These are phyloP conservation scores for Ptychadena robeensis DNA, from an alignment of 2,797 vertebrate species.

Conservation along the genomic window DNA sequence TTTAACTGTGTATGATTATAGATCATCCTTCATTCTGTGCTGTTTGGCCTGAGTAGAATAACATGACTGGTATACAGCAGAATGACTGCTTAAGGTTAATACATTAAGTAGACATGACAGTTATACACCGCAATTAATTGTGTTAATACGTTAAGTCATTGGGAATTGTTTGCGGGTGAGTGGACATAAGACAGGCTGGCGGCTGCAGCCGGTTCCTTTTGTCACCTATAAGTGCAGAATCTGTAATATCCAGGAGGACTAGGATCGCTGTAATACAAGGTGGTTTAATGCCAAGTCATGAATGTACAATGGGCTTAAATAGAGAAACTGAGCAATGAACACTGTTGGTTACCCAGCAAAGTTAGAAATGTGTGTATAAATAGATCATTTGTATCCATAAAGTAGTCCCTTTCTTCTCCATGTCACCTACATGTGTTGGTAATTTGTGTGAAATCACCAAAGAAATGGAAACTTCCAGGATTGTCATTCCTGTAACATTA, in stretches of 20 bases:
- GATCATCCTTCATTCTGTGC: not conserved
- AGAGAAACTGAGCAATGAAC: not conserved
- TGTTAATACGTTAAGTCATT: not conserved
- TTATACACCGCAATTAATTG: not conserved
- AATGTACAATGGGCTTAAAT: too few species aligned
- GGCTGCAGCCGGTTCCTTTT: not conserved
- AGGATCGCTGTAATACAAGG: not conserved
- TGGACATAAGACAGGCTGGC: not conserved
- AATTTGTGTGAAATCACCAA: too few species aligned
- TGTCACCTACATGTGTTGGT: too few species aligned
- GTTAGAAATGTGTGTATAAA: too few species aligned
- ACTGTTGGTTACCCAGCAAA: too few species aligned
- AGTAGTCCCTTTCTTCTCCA: too few species aligned
- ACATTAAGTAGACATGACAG: not conserved
- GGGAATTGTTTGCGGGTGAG: conserved; percentile 1
- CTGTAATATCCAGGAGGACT: not conserved
- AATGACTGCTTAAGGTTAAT: not conserved
- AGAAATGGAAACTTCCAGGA: too few species aligned
- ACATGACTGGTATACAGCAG: not conserved
- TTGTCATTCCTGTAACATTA: too few species aligned
- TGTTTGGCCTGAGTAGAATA: not conserved
- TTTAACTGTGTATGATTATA: not conserved
- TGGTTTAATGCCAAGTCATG: too few species aligned
- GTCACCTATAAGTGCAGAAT: not conserved
- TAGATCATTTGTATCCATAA: too few species aligned